Evolutionary conservation across 2,888 invertebrate species (phyloP).

Genomic region (Idaea straminata): DNA sequence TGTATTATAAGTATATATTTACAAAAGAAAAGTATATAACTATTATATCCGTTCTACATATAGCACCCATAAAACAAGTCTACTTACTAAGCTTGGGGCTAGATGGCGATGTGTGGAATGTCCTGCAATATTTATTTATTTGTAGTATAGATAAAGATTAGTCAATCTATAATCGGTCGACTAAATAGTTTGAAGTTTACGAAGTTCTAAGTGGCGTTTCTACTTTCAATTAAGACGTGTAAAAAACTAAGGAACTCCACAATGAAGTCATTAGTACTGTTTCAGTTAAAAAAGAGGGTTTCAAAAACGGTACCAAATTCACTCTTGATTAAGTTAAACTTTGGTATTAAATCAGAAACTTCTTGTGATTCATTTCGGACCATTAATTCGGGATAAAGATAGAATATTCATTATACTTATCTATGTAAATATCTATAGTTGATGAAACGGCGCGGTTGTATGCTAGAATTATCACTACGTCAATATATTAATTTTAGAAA

Average conservation of each 20-base stretch:
- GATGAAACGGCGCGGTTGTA: too few relatives aligned
- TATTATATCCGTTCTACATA: too few relatives aligned
- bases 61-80: too few relatives aligned
- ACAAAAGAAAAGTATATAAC: too few relatives aligned
- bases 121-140: too few relatives aligned
- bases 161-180: slow-evolving; percentile 7
- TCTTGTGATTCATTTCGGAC: slow-evolving; percentile 41
- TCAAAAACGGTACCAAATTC: slow-evolving; percentile 56
- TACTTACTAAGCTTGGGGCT: too few relatives aligned
- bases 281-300: slow-evolving; percentile 33
- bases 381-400: slow-evolving; percentile 39
- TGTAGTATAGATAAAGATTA: too few relatives aligned
- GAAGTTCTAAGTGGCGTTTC: slow-evolving; percentile 33
- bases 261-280: slow-evolving; percentile 54
- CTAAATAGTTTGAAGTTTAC: slow-evolving; percentile 25
- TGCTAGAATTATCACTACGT: too few relatives aligned
- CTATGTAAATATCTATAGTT: too few relatives aligned
- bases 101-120: too few relatives aligned
- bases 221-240: slow-evolving; percentile 49
- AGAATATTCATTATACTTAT: slow-evolving; percentile 20
- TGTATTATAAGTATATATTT: too few relatives aligned
- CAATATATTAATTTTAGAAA: too few relatives aligned
- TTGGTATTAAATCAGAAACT: slow-evolving; percentile 45
- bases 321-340: slow-evolving; percentile 51
- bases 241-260: slow-evolving; percentile 49